Evolutionary conservation across 1,140 invertebrate genomes (phyloP), one percentile per base, ranked within the genome.

Genomic region (Drosophila subpulchrella): DNA sequence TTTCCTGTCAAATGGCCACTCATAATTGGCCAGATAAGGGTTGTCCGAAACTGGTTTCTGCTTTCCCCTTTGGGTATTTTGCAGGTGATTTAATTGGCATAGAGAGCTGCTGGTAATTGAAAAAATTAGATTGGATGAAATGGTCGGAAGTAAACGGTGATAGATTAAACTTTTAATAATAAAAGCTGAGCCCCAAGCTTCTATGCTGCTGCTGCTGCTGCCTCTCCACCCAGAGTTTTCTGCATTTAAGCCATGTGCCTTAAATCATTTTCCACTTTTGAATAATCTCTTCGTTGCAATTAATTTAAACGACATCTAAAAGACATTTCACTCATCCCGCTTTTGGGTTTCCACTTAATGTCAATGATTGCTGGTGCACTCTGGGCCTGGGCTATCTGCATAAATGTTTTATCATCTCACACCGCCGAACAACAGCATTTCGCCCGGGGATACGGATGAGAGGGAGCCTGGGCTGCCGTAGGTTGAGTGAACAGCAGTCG

Each of bases 331-430:
- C n/a, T 41, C 24, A 12, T 2, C 6, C 32, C 15, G 3, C 2
- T 34, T 34, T 17, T 57, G 47, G 24, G 39, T 81, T 78, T 75
- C 63, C 78, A 78, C 78, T 82, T 82, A 82, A 76, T 83, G 85
- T 88, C 75, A 83, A 82, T 88, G 79, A 82, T 78, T 66, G 78
- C 60, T 81, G 78, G 68, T 75, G 54, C 61, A 48, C 72, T 55
- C 38, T 50, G 50, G 59, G 39, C 39, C 56, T 60, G 15, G 51
- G 59, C 75, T 73, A 82, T 86, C 83, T 86, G 79, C 83, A 83
- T 88, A 83, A 88, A 88, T 88, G 72, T 88, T 88, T 88, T 83
- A 88, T 88, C 86, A 83, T 88, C 78, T 86, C 83, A 88, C 79
- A 88, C 83, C 75, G 61, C 71, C 56, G 58, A 77, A 48, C 65